Evolutionary conservation across 2,113 vertebrate species (phyloP).

Genomic region (Mesembrinibis cayennensis): DNA sequence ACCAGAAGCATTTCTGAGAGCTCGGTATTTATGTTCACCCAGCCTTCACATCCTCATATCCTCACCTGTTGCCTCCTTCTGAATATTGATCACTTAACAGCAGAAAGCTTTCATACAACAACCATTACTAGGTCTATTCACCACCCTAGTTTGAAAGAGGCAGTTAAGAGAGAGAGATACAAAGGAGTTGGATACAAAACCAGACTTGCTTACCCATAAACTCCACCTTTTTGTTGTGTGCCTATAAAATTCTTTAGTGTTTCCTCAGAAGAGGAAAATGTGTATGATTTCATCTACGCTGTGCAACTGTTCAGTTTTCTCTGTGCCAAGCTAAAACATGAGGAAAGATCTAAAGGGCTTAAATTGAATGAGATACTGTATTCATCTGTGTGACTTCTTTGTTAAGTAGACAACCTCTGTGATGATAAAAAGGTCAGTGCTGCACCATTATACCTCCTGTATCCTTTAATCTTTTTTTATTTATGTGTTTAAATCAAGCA

Average conservation of each 20-base stretch:
- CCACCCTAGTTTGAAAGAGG: neutral
- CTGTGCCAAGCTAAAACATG: neutral
- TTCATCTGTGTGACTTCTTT: neutral
- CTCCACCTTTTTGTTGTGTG: neutral
- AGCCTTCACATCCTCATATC: neutral
- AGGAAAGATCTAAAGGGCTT: neutral
- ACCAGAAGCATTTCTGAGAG: neutral
- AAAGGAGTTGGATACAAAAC: neutral
- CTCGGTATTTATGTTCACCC: neutral
- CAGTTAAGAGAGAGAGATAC: neutral
- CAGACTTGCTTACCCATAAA: neutral
- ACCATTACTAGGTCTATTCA: neutral
- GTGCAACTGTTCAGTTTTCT: neutral
- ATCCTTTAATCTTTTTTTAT: conserved; percentile 21
- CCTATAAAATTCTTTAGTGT: neutral
- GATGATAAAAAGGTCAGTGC: conserved; percentile 3
- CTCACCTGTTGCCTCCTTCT: neutral
- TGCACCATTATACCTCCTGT: neutral
- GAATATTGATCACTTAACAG: neutral
- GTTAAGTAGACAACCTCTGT: conserved; percentile 5
- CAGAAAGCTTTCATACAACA: neutral
- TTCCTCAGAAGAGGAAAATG: neutral
- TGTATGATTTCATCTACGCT: neutral
- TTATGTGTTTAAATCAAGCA: conserved; percentile 25
- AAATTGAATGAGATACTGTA: neutral